A percentile compares a stretch with the other conserved stretches of the same genome.
phyloP scores from a whole-genome alignment of 2,797 vertebrate genomes.

The Myripristis jacobus region DNA sequence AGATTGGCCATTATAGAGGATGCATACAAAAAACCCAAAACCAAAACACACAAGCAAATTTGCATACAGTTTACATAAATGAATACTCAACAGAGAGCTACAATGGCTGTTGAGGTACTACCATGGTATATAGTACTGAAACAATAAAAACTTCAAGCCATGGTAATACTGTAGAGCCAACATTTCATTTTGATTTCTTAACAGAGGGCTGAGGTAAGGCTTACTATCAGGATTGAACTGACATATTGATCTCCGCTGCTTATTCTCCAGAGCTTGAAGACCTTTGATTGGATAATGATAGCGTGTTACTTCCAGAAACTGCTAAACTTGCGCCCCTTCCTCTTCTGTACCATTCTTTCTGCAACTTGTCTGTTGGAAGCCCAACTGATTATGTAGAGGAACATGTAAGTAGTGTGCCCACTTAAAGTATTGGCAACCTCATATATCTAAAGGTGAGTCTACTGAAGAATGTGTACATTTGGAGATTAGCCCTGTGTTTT shows the following conservation, averaged over 20 bases:
- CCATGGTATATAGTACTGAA: slow-evolving; percentile 25
- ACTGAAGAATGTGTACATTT: not conserved
- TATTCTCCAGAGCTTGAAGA: not conserved
- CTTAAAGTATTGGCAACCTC: not conserved
- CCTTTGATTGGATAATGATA: not conserved
- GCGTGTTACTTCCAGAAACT: not conserved
- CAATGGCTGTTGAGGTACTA: slow-evolving; percentile 38
- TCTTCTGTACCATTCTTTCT: not conserved
- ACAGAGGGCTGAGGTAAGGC: not conserved
- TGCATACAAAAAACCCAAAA: slow-evolving; percentile 81
- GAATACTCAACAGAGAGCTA: slow-evolving; percentile 75
- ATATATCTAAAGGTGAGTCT: not conserved
- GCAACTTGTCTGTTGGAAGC: not conserved
- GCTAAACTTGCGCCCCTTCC: not conserved
- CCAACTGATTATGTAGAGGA: not conserved
- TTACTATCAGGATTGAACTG: not conserved
- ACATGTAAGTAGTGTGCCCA: not conserved
- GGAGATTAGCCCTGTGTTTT: not conserved
- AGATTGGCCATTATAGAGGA: slow-evolving; percentile 81
- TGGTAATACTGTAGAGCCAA: not conserved
- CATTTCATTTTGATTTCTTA: not conserved
- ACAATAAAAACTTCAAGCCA: not conserved
- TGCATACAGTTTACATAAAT: slow-evolving; percentile 86
- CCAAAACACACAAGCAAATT: slow-evolving; percentile 77
- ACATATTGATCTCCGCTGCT: not conserved